phyloP scores from a whole-genome alignment of 2,797 vertebrate species.

The Vespertilio murinus region DNA sequence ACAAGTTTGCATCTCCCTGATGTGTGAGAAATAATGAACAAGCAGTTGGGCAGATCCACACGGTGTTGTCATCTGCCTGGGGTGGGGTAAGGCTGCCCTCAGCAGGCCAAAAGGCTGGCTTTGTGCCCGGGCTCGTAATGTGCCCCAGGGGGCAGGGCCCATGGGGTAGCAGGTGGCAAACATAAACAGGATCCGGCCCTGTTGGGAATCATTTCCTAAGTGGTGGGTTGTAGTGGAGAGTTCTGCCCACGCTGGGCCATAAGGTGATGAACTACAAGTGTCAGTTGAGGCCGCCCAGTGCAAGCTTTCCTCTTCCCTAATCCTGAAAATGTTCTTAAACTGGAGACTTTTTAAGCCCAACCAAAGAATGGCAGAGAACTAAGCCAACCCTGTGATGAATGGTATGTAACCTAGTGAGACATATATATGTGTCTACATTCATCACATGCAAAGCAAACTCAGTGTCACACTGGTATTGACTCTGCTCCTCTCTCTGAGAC shows the following conservation, averaged over 20 bases:
- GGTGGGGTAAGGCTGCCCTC: neutral
- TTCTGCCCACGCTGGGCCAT: neutral
- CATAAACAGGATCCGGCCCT: neutral
- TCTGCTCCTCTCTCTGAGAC: neutral
- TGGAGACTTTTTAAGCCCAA: neutral
- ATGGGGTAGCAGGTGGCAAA: neutral
- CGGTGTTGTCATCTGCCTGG: neutral
- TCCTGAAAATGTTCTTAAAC: neutral
- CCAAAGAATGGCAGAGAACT: slow-evolving; percentile 14
- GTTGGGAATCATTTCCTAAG: neutral
- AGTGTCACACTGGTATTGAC: neutral
- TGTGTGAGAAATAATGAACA: neutral
- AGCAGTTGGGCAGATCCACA: neutral
- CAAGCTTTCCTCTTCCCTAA: neutral
- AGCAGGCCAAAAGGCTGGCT: neutral
- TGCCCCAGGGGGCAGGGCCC: neutral
- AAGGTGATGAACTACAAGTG: neutral
- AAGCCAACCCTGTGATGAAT: neutral
- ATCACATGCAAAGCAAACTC: neutral
- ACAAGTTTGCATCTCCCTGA: neutral
- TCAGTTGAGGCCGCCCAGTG: neutral
- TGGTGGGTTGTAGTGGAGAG: neutral
- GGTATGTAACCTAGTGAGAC: neutral
- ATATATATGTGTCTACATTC: neutral
- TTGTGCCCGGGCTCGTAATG: neutral